Evolutionary conservation across 2,888 invertebrate species (phyloP).

Genomic region (Drosophila setosimentum): DNA sequence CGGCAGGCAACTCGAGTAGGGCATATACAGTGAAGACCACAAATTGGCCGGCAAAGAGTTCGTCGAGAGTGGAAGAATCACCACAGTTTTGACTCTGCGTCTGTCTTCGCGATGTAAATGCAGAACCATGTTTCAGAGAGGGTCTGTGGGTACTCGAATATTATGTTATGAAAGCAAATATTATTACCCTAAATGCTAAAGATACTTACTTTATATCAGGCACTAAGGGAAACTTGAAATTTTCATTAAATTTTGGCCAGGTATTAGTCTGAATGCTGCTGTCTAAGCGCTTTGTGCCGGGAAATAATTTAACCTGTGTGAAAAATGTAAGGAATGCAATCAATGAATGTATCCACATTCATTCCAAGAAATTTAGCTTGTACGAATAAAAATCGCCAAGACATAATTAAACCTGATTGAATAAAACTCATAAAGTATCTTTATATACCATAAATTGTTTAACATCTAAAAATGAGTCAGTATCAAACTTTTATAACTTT

Average conservation of each 20-base stretch:
- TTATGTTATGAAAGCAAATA: background rate
- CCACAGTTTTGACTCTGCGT: constrained; percentile 42
- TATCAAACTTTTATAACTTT: background rate
- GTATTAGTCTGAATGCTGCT: constrained; percentile 90
- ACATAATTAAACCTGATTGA: background rate
- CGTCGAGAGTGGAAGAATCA: constrained; percentile 78
- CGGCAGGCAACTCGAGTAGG: constrained; percentile 83
- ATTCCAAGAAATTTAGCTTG: background rate
- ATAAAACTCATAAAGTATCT: no score
- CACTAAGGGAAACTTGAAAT: constrained; percentile 89
- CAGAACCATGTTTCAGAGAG: constrained; percentile 69
- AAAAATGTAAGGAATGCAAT: constrained; percentile 9
- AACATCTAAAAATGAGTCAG: constrained; percentile 1
- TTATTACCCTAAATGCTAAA: background rate
- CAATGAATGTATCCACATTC: background rate
- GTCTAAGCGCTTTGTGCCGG: constrained; percentile 91
- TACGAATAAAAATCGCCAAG: background rate
- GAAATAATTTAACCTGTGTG: constrained; percentile 91
- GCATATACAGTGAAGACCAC: constrained; percentile 85
- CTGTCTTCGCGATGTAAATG: constrained; percentile 55
- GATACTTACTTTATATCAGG: constrained; percentile 84
- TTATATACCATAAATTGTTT: background rate
- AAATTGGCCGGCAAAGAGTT: constrained; percentile 84
- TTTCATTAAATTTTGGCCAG: constrained; percentile 93
- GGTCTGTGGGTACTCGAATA: constrained; percentile 40